Conservation (phyloP, 2,113 vertebrate species). For the Seriola dumerili region DNA sequence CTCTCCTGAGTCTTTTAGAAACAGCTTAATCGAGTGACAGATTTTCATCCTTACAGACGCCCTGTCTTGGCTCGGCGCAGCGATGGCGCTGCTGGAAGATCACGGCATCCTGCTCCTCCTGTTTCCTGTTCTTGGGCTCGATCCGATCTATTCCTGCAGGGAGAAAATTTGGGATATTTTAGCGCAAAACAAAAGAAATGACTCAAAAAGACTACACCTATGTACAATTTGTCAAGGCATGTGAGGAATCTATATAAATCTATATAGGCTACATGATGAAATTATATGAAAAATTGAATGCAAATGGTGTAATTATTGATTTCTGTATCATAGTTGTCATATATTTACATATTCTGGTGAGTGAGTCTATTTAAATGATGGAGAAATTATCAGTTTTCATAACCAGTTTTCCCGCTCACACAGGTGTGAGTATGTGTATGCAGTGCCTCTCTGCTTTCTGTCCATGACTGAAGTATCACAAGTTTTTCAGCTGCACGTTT, state of each 20-base stretch:
- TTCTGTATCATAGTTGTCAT: slow-evolving; percentile 81
- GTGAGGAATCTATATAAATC: slow-evolving; percentile 80
- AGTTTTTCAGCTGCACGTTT: slow-evolving; percentile 57
- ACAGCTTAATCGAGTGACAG: background rate
- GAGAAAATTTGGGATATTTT: slow-evolving; percentile 32
- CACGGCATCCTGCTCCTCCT: background rate
- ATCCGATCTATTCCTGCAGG: slow-evolving; percentile 4
- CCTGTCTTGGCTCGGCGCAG: background rate
- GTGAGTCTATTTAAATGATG: slow-evolving; percentile 68
- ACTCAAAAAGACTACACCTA: slow-evolving; percentile 59
- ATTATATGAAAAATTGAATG: slow-evolving; percentile 78
- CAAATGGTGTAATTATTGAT: slow-evolving; percentile 79
- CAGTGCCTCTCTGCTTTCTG: slow-evolving; percentile 73
- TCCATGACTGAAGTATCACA: slow-evolving; percentile 62
- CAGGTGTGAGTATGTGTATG: slow-evolving; percentile 55
- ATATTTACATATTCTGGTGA: slow-evolving; percentile 76
- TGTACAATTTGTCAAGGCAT: slow-evolving; percentile 77
- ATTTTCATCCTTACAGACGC: background rate
- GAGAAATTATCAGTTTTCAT: slow-evolving; percentile 58
- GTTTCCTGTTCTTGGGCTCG: slow-evolving; percentile 7
- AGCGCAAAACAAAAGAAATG: slow-evolving; percentile 43
- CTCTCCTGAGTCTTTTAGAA: background rate
- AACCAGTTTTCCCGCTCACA: slow-evolving; percentile 27
- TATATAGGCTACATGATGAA: slow-evolving; percentile 78
- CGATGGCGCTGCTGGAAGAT: background rate